Conservation (phyloP, 2,888 invertebrate genomes). For the Brachycybe producta region DNA sequence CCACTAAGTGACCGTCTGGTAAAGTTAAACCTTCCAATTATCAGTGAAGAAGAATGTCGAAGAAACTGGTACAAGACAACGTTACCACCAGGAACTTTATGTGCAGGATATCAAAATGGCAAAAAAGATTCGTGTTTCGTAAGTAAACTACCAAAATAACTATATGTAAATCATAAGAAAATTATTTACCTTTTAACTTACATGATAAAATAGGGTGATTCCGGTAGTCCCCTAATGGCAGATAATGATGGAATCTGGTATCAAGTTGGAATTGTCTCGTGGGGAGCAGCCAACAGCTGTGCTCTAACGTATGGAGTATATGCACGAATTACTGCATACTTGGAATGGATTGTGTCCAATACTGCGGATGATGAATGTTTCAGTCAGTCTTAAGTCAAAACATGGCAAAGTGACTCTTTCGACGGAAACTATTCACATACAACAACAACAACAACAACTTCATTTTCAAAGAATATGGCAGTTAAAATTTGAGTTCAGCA, state of each 20-base stretch:
- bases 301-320: slow-evolving; percentile 13
- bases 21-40: slow-evolving; percentile 6
- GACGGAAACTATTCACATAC: no score
- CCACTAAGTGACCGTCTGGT: slow-evolving; percentile 3
- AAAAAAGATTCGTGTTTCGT: slow-evolving; percentile 10
- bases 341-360: slow-evolving; percentile 12
- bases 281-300: slow-evolving; percentile 7
- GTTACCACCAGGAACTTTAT: slow-evolving; percentile 2
- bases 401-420: no score
- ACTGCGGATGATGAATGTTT: slow-evolving; percentile 9
- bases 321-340: slow-evolving; percentile 7
- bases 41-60: slow-evolving; percentile 11
- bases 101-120: slow-evolving; percentile 10
- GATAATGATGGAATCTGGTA: slow-evolving; percentile 4
- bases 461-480: no score
- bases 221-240: slow-evolving; percentile 13
- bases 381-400: no score
- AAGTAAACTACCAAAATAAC: neutral
- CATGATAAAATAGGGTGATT: slow-evolving; percentile 8
- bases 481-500: no score
- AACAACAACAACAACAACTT: no score
- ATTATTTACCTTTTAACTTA: no score
- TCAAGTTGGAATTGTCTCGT: slow-evolving; percentile 15
- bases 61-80: slow-evolving; percentile 3
- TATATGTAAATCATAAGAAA: no score